These are phyloP conservation scores for Brachyptera risi DNA, from an alignment of 2,888 invertebrate species.

Conservation along the genomic window DNA sequence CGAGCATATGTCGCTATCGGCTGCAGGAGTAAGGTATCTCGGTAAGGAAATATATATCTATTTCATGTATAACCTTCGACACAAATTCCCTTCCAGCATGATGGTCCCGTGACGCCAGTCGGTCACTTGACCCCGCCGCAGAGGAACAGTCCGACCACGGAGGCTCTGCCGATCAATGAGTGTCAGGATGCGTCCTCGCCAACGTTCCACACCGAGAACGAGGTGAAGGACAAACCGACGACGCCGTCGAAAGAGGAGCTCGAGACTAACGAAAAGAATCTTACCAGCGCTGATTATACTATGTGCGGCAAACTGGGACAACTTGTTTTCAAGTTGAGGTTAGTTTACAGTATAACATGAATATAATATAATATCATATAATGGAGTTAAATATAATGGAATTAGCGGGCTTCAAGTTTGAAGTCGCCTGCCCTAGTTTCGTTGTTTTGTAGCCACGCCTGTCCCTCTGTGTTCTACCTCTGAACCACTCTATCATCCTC, in stretches of 20 bases:
- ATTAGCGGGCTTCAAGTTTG: no score
- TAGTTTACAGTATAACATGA: no score
- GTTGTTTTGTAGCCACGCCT: no score
- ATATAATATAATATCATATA: no score
- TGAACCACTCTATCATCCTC: no score
- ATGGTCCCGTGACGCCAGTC: conserved; percentile 43
- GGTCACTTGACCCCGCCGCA: conserved; percentile 42
- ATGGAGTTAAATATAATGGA: no score
- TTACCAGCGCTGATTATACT: conserved; percentile 37
- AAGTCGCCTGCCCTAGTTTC: no score
- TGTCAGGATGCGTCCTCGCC: conserved; percentile 6
- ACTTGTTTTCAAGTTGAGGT: conserved; percentile 82
- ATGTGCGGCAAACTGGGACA: conserved; percentile 69
- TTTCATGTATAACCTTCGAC: not conserved
- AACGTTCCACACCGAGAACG: conserved; percentile 36
- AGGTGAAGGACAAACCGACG: conserved; percentile 39
- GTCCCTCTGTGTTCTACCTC: no score
- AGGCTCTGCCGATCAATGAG: conserved; percentile 34
- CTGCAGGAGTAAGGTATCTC: no score
- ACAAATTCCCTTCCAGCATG: conserved; percentile 20
- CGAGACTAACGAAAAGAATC: conserved; percentile 56
- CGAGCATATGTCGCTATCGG: no score
- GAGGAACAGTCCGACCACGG: conserved; percentile 39
- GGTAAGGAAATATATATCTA: no score
- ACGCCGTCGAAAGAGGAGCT: conserved; percentile 53